Conservation (phyloP, 2,797 vertebrate species). For the Coregonus suidteri region DNA sequence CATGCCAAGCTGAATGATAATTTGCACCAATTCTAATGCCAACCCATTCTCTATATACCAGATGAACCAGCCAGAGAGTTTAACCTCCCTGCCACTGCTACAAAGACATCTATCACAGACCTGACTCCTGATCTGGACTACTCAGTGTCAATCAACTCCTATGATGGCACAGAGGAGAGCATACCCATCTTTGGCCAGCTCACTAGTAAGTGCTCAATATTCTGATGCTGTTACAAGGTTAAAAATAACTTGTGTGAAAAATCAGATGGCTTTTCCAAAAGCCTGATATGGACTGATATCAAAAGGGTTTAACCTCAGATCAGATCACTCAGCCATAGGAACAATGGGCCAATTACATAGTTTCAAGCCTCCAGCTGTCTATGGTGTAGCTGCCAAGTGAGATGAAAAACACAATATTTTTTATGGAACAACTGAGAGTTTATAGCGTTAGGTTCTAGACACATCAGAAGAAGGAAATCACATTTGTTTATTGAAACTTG, state of each 20-base stretch:
- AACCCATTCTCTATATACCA: constrained; percentile 55
- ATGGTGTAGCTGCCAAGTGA: too few relatives aligned
- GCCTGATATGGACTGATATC: background rate
- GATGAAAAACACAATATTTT: too few relatives aligned
- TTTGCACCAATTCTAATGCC: background rate
- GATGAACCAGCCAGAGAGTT: constrained; percentile 90
- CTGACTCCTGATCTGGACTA: constrained; percentile 90
- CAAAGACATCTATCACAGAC: constrained; percentile 86
- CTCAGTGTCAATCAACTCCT: constrained; percentile 90
- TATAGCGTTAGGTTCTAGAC: background rate
- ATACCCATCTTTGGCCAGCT: constrained; percentile 93
- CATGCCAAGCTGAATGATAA: background rate
- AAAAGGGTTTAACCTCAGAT: background rate
- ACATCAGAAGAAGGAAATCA: constrained; percentile 31
- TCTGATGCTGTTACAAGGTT: too few relatives aligned
- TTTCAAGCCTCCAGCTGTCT: too few relatives aligned
- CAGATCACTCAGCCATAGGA: background rate
- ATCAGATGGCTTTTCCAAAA: too few relatives aligned
- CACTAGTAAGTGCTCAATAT: constrained; percentile 85
- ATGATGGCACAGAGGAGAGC: constrained; percentile 86
- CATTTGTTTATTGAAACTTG: constrained; percentile 34
- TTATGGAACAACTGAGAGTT: too few relatives aligned
- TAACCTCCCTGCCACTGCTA: constrained; percentile 81
- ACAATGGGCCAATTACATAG: background rate
- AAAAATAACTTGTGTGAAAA: too few relatives aligned